Conservation (phyloP, 2,888 invertebrate genomes). For the Latrodectus hesperus region DNA sequence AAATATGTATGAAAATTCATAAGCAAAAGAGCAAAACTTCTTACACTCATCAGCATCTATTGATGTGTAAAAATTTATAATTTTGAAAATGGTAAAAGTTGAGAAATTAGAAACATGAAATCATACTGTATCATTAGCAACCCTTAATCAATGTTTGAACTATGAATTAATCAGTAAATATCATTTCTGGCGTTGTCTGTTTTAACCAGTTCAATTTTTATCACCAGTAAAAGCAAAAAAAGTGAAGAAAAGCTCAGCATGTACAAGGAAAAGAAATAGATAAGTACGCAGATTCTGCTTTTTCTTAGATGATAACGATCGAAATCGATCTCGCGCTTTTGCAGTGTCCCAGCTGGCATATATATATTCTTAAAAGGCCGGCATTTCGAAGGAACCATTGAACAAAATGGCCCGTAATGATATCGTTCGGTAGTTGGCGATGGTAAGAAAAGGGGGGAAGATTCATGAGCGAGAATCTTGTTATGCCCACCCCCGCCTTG, state of each 20-base stretch:
- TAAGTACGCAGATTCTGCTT: conserved; percentile 10
- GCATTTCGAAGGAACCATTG: conserved; percentile 34
- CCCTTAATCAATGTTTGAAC: too few species aligned
- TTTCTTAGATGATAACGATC: conserved; percentile 7
- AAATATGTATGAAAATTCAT: too few species aligned
- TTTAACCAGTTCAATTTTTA: background rate
- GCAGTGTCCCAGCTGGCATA: conserved; percentile 22
- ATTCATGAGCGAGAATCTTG: conserved; percentile 25
- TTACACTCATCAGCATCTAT: too few species aligned
- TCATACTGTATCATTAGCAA: too few species aligned
- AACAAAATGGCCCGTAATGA: conserved; percentile 53
- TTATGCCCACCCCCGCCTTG: conserved; percentile 24
- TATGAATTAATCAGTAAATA: too few species aligned
- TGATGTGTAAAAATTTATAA: too few species aligned
- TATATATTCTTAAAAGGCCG: conserved; percentile 37
- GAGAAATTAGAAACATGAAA: too few species aligned
- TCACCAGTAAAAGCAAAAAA: background rate
- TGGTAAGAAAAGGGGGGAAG: conserved; percentile 2
- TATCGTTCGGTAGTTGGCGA: conserved; percentile 29
- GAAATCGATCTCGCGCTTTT: background rate
- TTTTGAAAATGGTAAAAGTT: too few species aligned
- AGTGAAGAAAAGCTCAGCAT: background rate
- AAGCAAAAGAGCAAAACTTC: too few species aligned
- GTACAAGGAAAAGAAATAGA: background rate
- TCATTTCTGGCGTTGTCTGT: background rate